These are phyloP conservation scores for Chaetogeoica ovagalla DNA, from an alignment of 2,888 invertebrate species.

Conservation along the genomic window DNA sequence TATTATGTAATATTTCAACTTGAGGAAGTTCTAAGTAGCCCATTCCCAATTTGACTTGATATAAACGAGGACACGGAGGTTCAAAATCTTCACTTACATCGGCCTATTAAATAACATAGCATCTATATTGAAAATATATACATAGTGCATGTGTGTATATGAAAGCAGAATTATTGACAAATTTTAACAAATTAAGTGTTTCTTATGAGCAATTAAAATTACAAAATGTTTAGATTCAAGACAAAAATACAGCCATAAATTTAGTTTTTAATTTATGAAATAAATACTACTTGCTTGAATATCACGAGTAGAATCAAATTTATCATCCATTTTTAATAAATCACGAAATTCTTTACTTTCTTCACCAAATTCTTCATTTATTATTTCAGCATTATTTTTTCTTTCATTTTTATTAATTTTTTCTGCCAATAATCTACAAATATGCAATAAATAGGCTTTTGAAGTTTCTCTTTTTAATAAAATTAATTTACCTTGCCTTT, in stretches of 20 bases:
- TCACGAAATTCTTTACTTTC: constrained; percentile 87
- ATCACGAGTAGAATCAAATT: constrained; percentile 28
- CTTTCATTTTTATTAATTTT: constrained; percentile 98
- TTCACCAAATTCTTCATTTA: constrained; percentile 78
- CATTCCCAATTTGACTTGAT: constrained; percentile 96
- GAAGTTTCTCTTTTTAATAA: not conserved
- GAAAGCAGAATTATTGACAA: no score
- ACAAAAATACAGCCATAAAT: no score
- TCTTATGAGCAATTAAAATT: not conserved
- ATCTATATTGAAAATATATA: constrained; percentile 57
- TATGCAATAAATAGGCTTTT: not conserved
- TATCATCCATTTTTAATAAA: constrained; percentile 35
- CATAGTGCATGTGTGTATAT: not conserved
- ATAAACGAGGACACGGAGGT: constrained; percentile 75
- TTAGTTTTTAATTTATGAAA: constrained; percentile 2
- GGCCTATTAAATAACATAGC: constrained; percentile 63
- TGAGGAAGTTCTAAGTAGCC: constrained; percentile 98
- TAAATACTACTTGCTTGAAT: constrained; percentile 27
- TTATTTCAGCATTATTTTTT: constrained; percentile 89
- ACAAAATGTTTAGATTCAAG: not conserved
- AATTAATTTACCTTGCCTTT: constrained; percentile 63
- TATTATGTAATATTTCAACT: constrained; percentile 75
- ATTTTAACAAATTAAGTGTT: not conserved
- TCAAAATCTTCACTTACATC: constrained; percentile 71
- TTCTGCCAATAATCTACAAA: constrained; percentile 81